Base-by-base conservation (phyloP, 2,797 vertebrate species). In the Phoebastria nigripes region DNA sequence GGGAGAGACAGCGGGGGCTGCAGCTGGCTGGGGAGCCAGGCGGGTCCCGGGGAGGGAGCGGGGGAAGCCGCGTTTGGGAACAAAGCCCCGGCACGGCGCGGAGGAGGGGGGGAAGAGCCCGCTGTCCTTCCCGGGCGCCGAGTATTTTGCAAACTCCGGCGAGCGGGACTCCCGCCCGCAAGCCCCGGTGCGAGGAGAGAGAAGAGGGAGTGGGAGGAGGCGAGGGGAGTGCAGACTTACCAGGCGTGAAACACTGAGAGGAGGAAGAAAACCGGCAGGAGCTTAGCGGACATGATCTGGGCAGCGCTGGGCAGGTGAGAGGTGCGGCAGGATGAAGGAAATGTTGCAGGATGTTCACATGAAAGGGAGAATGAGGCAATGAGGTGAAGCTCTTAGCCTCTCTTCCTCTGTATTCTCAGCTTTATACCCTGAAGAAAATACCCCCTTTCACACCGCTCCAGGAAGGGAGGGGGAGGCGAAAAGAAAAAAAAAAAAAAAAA, bases 211-310 rank as follows among this genome's bases (percentile, higher is more conserved):
- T 41, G 51, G 19, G 28, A 20, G n/a, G 15, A 78, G 44, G 37
- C 10, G 49, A 89, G 33, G 70, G 62, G 49, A 66, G 55, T 2
- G 47, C 74, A 20, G 96, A 98, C 99, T 99, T 97, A 99, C 99
- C 99, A 97, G 55, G 98, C 98, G 78, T 98, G 97, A 69, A 99
- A 98, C 81, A 98, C 98, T 2, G 98, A 99, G 90, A 99, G 97
- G 63, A 99, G 98, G 91, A 98, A 97, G 92, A 99, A 95, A 89
- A 96, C 95, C 70, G 97, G 94, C 96, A 99, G 93, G 51, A 98
- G 97, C 97, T 94, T 98, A 94, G 98, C 93, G 89, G 98, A 97
- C 99, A 99, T 99, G 97, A 96, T 98, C 98, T 92, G 97, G 81
- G 94, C 91, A 82, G 89, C 94, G 91, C 74, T 81, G 94, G 91